phyloP scores from a whole-genome alignment of 2,888 invertebrate species.

The Papilio demoleus region DNA sequence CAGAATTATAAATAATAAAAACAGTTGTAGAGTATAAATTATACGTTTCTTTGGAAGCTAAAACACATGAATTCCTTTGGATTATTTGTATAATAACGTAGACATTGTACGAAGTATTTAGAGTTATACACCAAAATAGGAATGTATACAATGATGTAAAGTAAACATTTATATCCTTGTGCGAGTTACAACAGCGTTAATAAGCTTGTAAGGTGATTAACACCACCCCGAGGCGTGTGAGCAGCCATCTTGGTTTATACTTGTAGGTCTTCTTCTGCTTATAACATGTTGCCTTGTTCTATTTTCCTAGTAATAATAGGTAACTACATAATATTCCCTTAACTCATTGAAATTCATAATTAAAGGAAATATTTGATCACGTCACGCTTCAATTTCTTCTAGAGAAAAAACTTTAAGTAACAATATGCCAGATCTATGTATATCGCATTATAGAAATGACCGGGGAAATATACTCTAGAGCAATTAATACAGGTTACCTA shows the following conservation, averaged over 20 bases:
- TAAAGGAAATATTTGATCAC: no score
- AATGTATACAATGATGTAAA: slow-evolving; percentile 1
- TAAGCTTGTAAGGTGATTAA: slow-evolving; percentile 24
- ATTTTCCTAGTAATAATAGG: neutral
- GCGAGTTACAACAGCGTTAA: slow-evolving; percentile 21
- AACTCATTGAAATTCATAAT: neutral
- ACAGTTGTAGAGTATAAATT: neutral
- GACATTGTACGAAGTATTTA: neutral
- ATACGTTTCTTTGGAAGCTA: neutral
- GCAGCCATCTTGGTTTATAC: slow-evolving; percentile 16
- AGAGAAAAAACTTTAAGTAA: no score
- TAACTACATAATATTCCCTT: neutral
- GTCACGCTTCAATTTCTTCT: no score
- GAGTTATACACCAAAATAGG: neutral
- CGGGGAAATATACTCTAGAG: no score
- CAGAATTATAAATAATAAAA: neutral
- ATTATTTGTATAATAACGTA: neutral
- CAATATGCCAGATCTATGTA: no score
- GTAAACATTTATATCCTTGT: slow-evolving; percentile 20
- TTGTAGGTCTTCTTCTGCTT: slow-evolving; percentile 12
- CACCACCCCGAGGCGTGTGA: slow-evolving; percentile 20
- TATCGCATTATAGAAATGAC: no score
- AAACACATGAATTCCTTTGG: neutral
- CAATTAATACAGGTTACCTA: no score
- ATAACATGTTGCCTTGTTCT: neutral